These are phyloP conservation scores for Drosophila takahashii DNA, from an alignment of 1,140 invertebrate genomes.

Conservation along the genomic window DNA sequence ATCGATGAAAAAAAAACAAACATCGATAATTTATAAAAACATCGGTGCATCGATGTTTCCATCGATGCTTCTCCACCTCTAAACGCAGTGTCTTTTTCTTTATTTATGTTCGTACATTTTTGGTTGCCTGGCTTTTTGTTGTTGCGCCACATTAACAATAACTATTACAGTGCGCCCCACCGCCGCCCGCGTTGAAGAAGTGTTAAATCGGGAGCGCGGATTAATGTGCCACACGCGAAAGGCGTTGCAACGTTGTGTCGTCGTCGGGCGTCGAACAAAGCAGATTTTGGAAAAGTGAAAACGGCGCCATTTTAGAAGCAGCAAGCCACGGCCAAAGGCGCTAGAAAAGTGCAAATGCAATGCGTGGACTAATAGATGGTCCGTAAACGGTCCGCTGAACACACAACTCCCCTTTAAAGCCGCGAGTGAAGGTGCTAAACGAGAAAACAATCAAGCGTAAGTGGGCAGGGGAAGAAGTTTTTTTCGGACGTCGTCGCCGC, in stretches of 20 bases:
- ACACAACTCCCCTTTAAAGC: slow-evolving; percentile 18
- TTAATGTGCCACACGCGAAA: slow-evolving; percentile 24
- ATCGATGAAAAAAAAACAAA: too few relatives aligned
- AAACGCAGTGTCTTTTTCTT: slow-evolving; percentile 62
- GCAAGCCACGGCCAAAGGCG: slow-evolving; percentile 66
- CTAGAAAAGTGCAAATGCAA: slow-evolving; percentile 66
- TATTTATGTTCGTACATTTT: slow-evolving; percentile 80
- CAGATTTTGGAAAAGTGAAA: slow-evolving; percentile 72
- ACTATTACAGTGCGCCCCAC: slow-evolving; percentile 22
- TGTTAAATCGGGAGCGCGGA: slow-evolving; percentile 15
- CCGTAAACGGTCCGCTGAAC: background rate
- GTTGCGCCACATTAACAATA: slow-evolving; percentile 56
- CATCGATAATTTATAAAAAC: too few relatives aligned
- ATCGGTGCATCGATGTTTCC: too few relatives aligned
- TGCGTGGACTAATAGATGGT: slow-evolving; percentile 41
- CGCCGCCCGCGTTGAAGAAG: slow-evolving; percentile 17
- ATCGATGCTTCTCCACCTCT: too few relatives aligned
- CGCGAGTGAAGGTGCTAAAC: slow-evolving; percentile 45
- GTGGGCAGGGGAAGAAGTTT: slow-evolving; percentile 32
- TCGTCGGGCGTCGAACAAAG: slow-evolving; percentile 71
- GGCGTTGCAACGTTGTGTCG: slow-evolving; percentile 43
- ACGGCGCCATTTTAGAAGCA: slow-evolving; percentile 84
- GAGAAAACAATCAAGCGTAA: slow-evolving; percentile 66
- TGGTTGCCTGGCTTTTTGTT: slow-evolving; percentile 58
- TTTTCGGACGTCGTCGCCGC: slow-evolving; percentile 36